Evolutionary conservation across 2,797 vertebrate species (phyloP).

Genomic region (Stomatorhinus walkeri): DNA sequence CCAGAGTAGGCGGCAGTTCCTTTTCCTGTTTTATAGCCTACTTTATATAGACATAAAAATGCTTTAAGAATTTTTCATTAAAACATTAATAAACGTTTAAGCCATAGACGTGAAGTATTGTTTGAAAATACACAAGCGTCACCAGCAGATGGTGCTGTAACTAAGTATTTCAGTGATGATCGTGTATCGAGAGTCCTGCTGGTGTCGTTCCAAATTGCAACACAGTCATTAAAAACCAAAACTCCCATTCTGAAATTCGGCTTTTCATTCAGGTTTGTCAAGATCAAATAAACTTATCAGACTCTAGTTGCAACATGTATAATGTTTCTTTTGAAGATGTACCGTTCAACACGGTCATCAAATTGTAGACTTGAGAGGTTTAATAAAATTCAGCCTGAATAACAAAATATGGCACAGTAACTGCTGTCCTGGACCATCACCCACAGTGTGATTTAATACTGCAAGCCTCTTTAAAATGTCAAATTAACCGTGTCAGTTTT

Average conservation of each 20-base stretch:
- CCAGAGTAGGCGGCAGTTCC: background rate
- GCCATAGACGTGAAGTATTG: background rate
- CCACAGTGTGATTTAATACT: background rate
- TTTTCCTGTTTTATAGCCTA: background rate
- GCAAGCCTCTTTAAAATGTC: background rate
- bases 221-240: background rate
- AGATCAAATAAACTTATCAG: background rate
- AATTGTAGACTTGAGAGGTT: background rate
- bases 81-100: background rate
- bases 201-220: background rate
- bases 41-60: background rate
- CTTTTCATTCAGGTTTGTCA: background rate
- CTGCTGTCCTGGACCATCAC: background rate
- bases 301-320: background rate
- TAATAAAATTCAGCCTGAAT: background rate
- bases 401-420: background rate
- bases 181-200: background rate
- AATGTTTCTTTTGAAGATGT: background rate
- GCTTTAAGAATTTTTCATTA: background rate
- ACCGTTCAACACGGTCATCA: background rate
- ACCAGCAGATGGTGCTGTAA: conserved; percentile 13
- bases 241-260: background rate
- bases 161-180: background rate
- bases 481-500: background rate
- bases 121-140: background rate